Percentiles rank a stretch among this genome's conserved stretches.
Conservation (phyloP, 1,140 invertebrate genomes). For the Drosophila truncata region DNA sequence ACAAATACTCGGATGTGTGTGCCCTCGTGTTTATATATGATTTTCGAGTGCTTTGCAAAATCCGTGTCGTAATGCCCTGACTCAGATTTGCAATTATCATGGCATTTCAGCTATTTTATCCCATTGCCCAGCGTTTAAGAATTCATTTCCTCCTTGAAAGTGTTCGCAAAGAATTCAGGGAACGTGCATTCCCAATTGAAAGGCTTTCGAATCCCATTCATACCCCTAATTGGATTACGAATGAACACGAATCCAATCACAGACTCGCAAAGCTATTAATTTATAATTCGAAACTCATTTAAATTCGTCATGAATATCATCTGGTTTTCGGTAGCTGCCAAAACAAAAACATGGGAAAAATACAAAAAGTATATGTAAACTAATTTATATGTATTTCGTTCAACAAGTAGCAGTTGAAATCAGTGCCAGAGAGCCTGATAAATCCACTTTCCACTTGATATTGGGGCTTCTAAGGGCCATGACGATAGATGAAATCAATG, state of each 20-base stretch:
- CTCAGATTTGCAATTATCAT: slow-evolving; percentile 38
- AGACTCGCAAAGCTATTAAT: slow-evolving; percentile 35
- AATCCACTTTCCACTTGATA: slow-evolving; percentile 54
- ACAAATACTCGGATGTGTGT: slow-evolving; percentile 27
- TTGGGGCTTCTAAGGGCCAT: slow-evolving; percentile 15
- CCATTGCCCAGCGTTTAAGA: slow-evolving; percentile 9
- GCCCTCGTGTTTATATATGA: slow-evolving; percentile 30
- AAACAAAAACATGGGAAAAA: slow-evolving; percentile 12
- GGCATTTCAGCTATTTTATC: slow-evolving; percentile 23
- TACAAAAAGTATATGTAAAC: slow-evolving; percentile 4
- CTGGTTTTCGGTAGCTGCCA: slow-evolving; percentile 31
- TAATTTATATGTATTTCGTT: slow-evolving; percentile 28
- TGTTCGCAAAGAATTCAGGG: background rate
- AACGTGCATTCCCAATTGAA: background rate
- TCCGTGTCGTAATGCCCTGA: slow-evolving; percentile 30
- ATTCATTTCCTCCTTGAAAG: slow-evolving; percentile 17
- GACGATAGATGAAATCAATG: background rate
- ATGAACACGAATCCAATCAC: background rate
- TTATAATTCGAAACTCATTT: slow-evolving; percentile 36
- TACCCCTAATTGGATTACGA: slow-evolving; percentile 26
- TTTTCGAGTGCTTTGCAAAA: slow-evolving; percentile 31
- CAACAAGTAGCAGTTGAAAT: no score
- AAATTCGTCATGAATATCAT: slow-evolving; percentile 43
- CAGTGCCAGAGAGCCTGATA: slow-evolving; percentile 35
- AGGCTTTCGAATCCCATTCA: slow-evolving; percentile 8